A percentile compares a stretch with the other conserved stretches of the same genome.
Conservation (phyloP, 2,888 invertebrate species). For the Pandemis cinnamomeana region DNA sequence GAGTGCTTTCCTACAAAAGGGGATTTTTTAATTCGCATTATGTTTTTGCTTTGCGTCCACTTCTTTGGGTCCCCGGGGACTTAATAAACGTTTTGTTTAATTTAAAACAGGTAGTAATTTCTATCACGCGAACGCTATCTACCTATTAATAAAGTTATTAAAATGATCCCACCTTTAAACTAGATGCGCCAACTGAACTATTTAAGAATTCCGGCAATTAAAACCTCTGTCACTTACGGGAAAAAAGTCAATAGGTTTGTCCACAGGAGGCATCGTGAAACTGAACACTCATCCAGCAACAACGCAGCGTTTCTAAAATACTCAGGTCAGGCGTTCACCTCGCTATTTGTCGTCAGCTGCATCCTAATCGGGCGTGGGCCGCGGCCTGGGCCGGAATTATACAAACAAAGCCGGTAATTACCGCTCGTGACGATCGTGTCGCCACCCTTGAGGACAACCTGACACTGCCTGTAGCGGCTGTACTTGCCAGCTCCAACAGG, state of each 20-base stretch:
- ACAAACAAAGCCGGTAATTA: conserved; percentile 56
- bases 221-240: not conserved
- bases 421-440: conserved; percentile 45
- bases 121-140: not conserved
- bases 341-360: conserved; percentile 27
- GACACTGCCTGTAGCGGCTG: not conserved
- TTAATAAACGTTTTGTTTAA: conserved; percentile 26
- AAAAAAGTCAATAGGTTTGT: not conserved
- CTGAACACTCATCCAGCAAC: not conserved
- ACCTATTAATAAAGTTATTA: no score
- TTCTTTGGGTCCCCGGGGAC: conserved; percentile 20
- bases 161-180: no score
- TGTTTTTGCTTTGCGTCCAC: conserved; percentile 30
- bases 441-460: conserved; percentile 4
- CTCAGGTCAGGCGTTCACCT: conserved; percentile 32
- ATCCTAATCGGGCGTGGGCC: conserved; percentile 44
- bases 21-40: conserved; percentile 69
- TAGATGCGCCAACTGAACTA: not conserved
- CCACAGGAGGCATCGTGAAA: not conserved
- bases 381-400: conserved; percentile 59
- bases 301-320: not conserved
- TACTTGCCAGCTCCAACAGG: not conserved
- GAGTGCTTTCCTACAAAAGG: conserved; percentile 73
- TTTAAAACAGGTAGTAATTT: not conserved
- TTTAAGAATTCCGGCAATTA: not conserved